Evolutionary conservation across 2,113 vertebrate species (phyloP).

Genomic region (Eretmochelys imbricata): DNA sequence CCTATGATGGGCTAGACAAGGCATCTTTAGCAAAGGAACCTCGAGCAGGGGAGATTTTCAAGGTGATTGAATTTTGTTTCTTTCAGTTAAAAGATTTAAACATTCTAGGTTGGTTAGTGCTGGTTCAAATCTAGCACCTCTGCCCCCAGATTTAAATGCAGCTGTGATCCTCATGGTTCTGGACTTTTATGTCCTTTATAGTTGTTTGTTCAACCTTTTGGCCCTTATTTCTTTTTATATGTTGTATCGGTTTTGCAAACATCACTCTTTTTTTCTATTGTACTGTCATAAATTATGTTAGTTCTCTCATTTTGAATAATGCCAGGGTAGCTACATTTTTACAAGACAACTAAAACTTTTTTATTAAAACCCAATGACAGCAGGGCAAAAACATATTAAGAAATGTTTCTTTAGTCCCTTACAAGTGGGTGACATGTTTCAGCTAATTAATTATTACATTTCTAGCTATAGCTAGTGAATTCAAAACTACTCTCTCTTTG

Average conservation of each 20-base stretch:
- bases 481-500: not conserved
- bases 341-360: not conserved
- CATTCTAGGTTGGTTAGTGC: not conserved
- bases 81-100: not conserved
- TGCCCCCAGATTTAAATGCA: not conserved
- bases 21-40: slow-evolving; percentile 77
- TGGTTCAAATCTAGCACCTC: not conserved
- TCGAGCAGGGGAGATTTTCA: slow-evolving; percentile 85
- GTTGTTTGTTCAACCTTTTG: not conserved
- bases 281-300: not conserved
- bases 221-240: not conserved
- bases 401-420: not conserved
- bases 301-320: not conserved
- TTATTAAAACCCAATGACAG: not conserved
- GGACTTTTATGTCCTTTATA: not conserved
- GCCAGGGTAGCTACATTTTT: not conserved
- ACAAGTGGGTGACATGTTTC: not conserved
- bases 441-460: not conserved
- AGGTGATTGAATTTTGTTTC: slow-evolving; percentile 69
- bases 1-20: slow-evolving; percentile 78
- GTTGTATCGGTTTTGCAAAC: not conserved
- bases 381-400: not conserved
- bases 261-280: not conserved
- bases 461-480: not conserved
- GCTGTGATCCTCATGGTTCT: not conserved